Evolutionary conservation across 2,113 vertebrate genomes (phyloP).

Genomic region (Phylloscopus trochilus): DNA sequence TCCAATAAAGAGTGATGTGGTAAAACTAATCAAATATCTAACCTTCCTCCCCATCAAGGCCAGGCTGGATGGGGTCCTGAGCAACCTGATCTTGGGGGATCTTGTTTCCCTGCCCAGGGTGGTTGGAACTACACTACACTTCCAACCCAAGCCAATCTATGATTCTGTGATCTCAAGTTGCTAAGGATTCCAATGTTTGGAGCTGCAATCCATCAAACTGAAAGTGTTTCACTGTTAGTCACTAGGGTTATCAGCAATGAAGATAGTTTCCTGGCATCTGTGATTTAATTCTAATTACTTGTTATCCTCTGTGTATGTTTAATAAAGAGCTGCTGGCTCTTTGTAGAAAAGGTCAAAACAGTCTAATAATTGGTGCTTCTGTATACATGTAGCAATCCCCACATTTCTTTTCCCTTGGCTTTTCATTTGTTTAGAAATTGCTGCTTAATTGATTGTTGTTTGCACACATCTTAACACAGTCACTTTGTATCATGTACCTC

Average conservation of each 20-base stretch:
- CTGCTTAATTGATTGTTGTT: not conserved
- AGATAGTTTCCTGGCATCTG: not conserved
- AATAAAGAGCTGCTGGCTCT: not conserved
- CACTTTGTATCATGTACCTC: not conserved
- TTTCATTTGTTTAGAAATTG: conserved; percentile 4
- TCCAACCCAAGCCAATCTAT: not conserved
- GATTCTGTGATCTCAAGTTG: not conserved
- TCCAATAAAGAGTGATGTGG: not conserved
- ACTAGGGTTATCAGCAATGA: not conserved
- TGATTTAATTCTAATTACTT: conserved; percentile 36
- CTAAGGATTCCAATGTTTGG: not conserved
- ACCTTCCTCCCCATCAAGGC: not conserved
- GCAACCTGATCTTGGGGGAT: not conserved
- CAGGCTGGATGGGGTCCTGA: not conserved
- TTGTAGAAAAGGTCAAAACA: conserved; percentile 3
- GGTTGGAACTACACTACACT: not conserved
- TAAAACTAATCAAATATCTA: not conserved
- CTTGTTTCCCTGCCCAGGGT: not conserved
- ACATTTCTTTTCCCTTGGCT: not conserved
- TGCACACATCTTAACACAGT: not conserved
- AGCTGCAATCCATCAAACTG: not conserved
- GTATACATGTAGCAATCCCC: not conserved
- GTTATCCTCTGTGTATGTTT: not conserved
- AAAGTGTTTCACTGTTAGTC: not conserved
- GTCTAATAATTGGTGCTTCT: not conserved